phyloP scores from a whole-genome alignment of 2,797 vertebrate species.

The Lophotriccus pileatus region DNA sequence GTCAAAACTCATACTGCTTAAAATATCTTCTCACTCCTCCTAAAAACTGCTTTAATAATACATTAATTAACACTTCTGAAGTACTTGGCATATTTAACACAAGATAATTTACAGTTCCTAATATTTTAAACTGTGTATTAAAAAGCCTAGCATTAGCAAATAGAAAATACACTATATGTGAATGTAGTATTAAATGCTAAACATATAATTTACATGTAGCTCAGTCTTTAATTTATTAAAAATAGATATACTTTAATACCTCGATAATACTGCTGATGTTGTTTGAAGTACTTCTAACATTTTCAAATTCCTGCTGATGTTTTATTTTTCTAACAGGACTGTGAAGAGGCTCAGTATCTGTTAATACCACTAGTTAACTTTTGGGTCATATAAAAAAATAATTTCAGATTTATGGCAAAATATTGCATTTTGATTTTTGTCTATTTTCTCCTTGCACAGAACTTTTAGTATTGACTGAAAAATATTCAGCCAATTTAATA shows the following conservation, averaged over 20 bases:
- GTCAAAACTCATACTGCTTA: slow-evolving; percentile 12
- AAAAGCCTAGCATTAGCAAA: not conserved
- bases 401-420: not conserved
- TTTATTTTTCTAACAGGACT: not conserved
- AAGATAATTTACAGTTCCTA: slow-evolving; percentile 71
- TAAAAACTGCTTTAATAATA: slow-evolving; percentile 70
- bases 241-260: not conserved
- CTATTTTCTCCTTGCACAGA: not conserved
- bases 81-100: slow-evolving; percentile 67
- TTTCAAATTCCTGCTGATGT: not conserved
- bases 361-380: not conserved
- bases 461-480: not conserved
- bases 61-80: slow-evolving; percentile 73
- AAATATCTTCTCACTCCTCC: slow-evolving; percentile 33
- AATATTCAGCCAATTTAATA: not conserved
- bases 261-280: not conserved
- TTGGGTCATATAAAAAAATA: not conserved
- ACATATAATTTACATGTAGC: slow-evolving; percentile 17
- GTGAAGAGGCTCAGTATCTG: not conserved
- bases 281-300: not conserved
- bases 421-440: not conserved
- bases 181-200: slow-evolving; percentile 30
- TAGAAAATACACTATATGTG: slow-evolving; percentile 14
- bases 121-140: slow-evolving; percentile 68
- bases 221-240: slow-evolving; percentile 8